These are phyloP conservation scores for Drosophila eugracilis DNA, from an alignment of 1,140 invertebrate species.

Conservation along the genomic window DNA sequence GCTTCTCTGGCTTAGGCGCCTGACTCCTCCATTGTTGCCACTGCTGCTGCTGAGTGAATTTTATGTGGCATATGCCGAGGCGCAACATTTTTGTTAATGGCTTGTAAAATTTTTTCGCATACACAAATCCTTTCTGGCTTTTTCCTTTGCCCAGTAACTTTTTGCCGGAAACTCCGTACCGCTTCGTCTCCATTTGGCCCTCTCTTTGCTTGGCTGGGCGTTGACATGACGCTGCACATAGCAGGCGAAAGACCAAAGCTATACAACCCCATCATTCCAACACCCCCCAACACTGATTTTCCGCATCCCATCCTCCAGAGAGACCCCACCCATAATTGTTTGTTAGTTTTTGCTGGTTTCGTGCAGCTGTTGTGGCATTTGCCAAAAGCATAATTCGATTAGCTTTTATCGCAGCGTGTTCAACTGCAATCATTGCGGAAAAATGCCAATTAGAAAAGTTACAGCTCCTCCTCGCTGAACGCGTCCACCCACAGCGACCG, in stretches of 20 bases:
- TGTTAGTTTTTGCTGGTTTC: constrained; percentile 54
- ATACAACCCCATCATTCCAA: constrained; percentile 2
- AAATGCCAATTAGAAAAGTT: constrained; percentile 81
- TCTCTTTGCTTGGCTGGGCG: constrained; percentile 38
- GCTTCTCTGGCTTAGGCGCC: constrained; percentile 6
- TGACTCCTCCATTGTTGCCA: constrained; percentile 32
- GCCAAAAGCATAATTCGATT: constrained; percentile 80
- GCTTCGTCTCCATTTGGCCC: neutral
- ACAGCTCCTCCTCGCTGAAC: constrained; percentile 24
- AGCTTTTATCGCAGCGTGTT: constrained; percentile 79
- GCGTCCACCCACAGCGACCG: constrained; percentile 11
- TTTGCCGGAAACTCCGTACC: constrained; percentile 58
- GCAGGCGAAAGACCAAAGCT: constrained; percentile 4
- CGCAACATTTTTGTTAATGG: constrained; percentile 82
- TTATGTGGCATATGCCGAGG: constrained; percentile 79
- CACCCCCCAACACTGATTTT: neutral
- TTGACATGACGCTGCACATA: constrained; percentile 68
- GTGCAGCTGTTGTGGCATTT: constrained; percentile 54
- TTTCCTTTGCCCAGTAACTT: constrained; percentile 38
- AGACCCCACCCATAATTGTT: constrained; percentile 52
- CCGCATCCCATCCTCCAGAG: neutral
- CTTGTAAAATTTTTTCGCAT: constrained; percentile 72
- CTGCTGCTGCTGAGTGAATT: constrained; percentile 48
- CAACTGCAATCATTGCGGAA: constrained; percentile 77
- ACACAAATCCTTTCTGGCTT: constrained; percentile 64